Percentiles rank a stretch among this genome's conserved stretches.
phyloP scores from a whole-genome alignment of 30 jellyfish, hydroid and myxozoan species.

The Pelagia noctiluca region DNA sequence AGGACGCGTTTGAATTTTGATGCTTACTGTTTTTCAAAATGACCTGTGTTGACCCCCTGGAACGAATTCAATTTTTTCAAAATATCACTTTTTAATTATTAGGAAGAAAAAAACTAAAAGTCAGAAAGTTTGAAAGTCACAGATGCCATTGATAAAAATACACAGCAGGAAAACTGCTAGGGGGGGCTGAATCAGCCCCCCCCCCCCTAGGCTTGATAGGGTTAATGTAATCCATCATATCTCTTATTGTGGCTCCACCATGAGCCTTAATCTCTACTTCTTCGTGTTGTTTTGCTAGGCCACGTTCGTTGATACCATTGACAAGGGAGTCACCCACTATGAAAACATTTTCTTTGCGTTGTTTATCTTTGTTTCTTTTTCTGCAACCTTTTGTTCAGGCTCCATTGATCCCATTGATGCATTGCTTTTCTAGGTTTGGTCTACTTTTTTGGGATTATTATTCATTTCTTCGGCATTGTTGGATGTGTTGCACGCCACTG shows the following conservation, averaged over 20 bases:
- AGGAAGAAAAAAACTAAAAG: too few relatives aligned
- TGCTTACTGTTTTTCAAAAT: too few relatives aligned
- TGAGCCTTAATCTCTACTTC: constrained; percentile 7
- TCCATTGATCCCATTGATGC: constrained; percentile 2
- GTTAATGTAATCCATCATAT: constrained; percentile 18
- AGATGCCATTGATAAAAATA: too few relatives aligned
- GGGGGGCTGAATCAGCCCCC: too few relatives aligned
- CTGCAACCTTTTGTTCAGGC: constrained; percentile 11
- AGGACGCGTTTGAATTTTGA: too few relatives aligned
- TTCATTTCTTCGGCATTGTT: not conserved
- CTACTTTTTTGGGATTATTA: not conserved
- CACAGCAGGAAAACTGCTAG: too few relatives aligned
- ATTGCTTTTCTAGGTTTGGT: not conserved
- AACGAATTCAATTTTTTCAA: too few relatives aligned
- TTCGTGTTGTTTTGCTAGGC: constrained; percentile 20
- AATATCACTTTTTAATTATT: too few relatives aligned
- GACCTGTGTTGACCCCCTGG: too few relatives aligned
- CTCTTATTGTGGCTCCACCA: constrained; percentile 33
- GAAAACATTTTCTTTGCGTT: constrained; percentile 14
- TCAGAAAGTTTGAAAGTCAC: too few relatives aligned
- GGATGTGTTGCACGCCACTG: not conserved
- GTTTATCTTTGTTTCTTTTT: constrained; percentile 4
- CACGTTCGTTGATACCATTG: constrained; percentile 44
- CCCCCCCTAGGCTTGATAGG: too few relatives aligned
- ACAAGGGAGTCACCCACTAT: constrained; percentile 25